Conservation (phyloP, 2,888 invertebrate genomes). For the Tetrapedia diversipes region DNA sequence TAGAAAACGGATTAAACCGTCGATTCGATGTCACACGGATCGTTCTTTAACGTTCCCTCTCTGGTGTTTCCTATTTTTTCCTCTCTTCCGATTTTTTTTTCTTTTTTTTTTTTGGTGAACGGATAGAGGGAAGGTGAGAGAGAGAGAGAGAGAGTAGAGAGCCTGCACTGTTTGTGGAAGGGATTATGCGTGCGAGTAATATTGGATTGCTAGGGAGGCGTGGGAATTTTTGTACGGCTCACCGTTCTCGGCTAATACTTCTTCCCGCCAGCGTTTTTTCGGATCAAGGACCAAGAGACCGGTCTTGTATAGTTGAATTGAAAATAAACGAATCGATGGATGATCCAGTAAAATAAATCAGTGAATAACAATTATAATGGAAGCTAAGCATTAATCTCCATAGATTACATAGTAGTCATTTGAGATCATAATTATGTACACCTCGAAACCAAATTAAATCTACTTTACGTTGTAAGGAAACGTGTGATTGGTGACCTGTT, state of each 20-base stretch:
- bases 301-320: too few species aligned
- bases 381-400: too few species aligned
- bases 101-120: background rate
- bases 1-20: constrained; percentile 15
- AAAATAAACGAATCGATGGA: too few species aligned
- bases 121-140: too few species aligned
- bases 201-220: background rate
- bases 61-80: background rate
- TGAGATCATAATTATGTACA: too few species aligned
- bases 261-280: background rate
- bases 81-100: background rate
- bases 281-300: background rate
- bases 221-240: background rate
- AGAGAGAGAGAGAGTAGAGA: too few species aligned
- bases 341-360: too few species aligned
- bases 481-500: too few species aligned
- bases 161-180: background rate
- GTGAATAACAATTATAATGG: too few species aligned
- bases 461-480: too few species aligned
- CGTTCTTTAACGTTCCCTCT: constrained; percentile 9
- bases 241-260: background rate
- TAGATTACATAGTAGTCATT: too few species aligned
- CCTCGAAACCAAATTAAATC: too few species aligned
- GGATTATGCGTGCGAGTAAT: constrained; percentile 13
- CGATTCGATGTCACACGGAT: constrained; percentile 14